Percentiles rank a stretch among this genome's conserved stretches.
Conservation (phyloP, 2,888 invertebrate species). For the Dendrolimus houi region DNA sequence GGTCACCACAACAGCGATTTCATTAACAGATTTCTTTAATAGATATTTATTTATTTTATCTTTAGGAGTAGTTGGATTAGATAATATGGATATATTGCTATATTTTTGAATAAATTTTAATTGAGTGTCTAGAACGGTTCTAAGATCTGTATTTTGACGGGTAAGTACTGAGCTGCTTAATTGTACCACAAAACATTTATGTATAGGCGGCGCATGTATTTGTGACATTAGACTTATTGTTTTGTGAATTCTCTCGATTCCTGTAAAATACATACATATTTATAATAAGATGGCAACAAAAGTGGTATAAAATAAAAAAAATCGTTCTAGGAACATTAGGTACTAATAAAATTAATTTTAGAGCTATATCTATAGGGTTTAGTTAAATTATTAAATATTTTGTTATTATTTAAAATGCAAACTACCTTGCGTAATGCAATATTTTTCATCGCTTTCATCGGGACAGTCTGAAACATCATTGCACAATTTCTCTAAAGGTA, state of each 20-base stretch:
- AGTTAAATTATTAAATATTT: neutral
- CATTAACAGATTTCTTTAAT: constrained; percentile 21
- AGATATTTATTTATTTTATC: constrained; percentile 6
- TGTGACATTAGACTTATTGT: constrained; percentile 27
- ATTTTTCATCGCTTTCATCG: constrained; percentile 42
- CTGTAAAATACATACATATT: constrained; percentile 24
- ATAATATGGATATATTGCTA: constrained; percentile 7
- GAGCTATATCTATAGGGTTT: too few relatives aligned
- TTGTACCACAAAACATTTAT: constrained; percentile 25
- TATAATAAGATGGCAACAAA: too few relatives aligned
- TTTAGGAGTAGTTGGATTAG: neutral
- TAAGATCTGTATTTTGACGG: constrained; percentile 27
- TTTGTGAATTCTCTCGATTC: constrained; percentile 24
- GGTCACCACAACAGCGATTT: constrained; percentile 32
- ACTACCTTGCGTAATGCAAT: constrained; percentile 40
- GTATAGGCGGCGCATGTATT: constrained; percentile 25
- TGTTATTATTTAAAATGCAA: constrained; percentile 1
- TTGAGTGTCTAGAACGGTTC: constrained; percentile 30
- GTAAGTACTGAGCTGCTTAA: constrained; percentile 19
- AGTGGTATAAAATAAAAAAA: too few relatives aligned
- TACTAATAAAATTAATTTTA: too few relatives aligned
- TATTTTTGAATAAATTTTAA: constrained; percentile 31
- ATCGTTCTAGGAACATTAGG: too few relatives aligned
- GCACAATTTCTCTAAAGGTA: constrained; percentile 40
- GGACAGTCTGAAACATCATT: constrained; percentile 40